phyloP scores from a whole-genome alignment of 2,113 vertebrate species.

The Aramus guarauna region DNA sequence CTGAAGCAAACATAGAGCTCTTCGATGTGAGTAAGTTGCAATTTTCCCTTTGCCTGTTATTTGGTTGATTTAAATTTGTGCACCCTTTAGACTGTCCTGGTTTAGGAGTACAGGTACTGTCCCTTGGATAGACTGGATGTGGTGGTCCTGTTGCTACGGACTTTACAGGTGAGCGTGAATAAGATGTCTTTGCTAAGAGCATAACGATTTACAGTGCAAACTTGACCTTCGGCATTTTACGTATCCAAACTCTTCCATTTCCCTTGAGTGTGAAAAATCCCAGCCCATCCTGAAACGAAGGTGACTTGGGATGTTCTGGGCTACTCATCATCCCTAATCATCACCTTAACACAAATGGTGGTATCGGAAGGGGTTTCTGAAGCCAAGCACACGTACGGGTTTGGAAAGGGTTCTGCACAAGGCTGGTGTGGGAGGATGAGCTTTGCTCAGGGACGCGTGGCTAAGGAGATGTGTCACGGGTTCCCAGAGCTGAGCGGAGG shows the following conservation, averaged over 20 bases:
- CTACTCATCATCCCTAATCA: not conserved
- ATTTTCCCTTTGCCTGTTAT: not conserved
- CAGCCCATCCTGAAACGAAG: not conserved
- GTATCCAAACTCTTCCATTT: not conserved
- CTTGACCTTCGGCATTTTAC: not conserved
- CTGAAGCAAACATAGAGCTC: not conserved
- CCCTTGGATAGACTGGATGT: not conserved
- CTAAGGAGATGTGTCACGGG: not conserved
- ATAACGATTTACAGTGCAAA: not conserved
- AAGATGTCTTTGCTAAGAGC: not conserved
- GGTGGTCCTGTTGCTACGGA: not conserved
- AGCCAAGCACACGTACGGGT: not conserved
- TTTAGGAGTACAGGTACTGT: not conserved
- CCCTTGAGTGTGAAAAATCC: not conserved
- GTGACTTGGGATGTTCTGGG: not conserved
- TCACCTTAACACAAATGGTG: not conserved
- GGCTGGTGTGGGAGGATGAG: not conserved
- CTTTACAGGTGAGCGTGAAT: not conserved
- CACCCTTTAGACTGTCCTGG: not conserved
- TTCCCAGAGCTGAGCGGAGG: not conserved
- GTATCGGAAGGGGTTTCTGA: not conserved
- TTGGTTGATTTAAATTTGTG: not conserved
- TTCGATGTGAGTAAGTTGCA: not conserved
- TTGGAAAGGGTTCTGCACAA: not conserved
- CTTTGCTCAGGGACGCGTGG: not conserved